A percentile compares a stretch with the other conserved stretches of the same genome.
These are phyloP conservation scores for Meandrina meandrites DNA, from an alignment of 92 coral and sea anemone genomes.

Conservation along the genomic window DNA sequence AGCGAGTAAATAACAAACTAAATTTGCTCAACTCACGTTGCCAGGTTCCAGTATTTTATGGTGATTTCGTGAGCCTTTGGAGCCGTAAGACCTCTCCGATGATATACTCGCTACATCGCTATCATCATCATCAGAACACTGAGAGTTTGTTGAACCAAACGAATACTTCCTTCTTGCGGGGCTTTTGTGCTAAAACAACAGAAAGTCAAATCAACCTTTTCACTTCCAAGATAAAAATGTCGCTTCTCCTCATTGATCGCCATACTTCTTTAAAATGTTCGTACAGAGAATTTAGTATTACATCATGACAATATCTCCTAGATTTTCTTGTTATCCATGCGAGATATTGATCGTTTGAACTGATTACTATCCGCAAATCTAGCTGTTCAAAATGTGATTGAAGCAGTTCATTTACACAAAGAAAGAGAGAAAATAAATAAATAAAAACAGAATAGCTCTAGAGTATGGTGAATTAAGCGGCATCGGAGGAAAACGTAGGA, in stretches of 20 bases:
- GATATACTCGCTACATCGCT: slow-evolving; percentile 90
- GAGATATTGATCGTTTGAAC: not conserved
- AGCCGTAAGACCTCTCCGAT: slow-evolving; percentile 88
- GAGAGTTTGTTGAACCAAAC: slow-evolving; percentile 84
- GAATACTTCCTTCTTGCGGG: slow-evolving; percentile 90
- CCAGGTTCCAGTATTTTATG: slow-evolving; percentile 62
- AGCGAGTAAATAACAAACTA: too few relatives aligned
- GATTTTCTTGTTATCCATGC: too few relatives aligned
- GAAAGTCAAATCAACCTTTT: not conserved
- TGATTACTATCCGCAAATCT: too few relatives aligned
- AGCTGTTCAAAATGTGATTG: too few relatives aligned
- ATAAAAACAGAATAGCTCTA: not conserved
- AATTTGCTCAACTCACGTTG: slow-evolving; percentile 42
- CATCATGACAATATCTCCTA: not conserved
- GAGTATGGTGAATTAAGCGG: not conserved
- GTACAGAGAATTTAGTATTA: not conserved
- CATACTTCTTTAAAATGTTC: not conserved
- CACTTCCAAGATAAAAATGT: too few relatives aligned
- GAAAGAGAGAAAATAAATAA: too few relatives aligned
- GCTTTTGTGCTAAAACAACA: slow-evolving; percentile 68
- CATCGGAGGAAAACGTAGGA: not conserved
- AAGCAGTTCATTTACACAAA: too few relatives aligned
- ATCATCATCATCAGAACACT: slow-evolving; percentile 95
- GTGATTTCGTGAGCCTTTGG: slow-evolving; percentile 80
- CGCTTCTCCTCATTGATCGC: not conserved